Percentiles rank a stretch among this genome's conserved stretches.
Evolutionary conservation across 2,113 vertebrate species (phyloP).

Genomic region (Carettochelys insculpta): DNA sequence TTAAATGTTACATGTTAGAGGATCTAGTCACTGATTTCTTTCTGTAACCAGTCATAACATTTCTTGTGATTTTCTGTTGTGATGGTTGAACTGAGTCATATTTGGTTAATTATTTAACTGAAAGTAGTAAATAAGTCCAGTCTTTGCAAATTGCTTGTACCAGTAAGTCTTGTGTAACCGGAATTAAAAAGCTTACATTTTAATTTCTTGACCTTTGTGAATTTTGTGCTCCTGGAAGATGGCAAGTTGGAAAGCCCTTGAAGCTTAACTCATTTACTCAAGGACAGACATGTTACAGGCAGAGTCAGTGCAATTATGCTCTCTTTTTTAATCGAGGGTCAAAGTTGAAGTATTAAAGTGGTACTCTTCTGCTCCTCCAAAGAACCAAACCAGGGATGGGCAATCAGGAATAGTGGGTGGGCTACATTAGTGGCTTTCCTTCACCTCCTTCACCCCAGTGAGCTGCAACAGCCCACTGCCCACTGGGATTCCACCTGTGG

Average conservation of each 20-base stretch:
- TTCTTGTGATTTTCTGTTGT: not conserved
- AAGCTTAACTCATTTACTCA: not conserved
- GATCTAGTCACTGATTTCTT: not conserved
- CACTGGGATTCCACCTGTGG: too few species aligned
- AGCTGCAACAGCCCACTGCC: too few species aligned
- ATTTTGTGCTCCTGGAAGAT: not conserved
- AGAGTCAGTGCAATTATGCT: not conserved
- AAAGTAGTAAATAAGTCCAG: not conserved
- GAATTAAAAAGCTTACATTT: not conserved
- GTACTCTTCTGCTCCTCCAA: too few species aligned
- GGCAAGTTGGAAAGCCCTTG: not conserved
- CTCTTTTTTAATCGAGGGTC: not conserved
- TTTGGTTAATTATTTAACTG: not conserved
- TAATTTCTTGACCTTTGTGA: not conserved
- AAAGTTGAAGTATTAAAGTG: too few species aligned
- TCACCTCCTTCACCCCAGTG: too few species aligned
- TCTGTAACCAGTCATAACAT: not conserved
- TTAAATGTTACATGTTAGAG: too few species aligned
- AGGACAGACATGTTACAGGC: not conserved
- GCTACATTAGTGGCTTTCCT: too few species aligned
- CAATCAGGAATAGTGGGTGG: too few species aligned
- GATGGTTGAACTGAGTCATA: not conserved
- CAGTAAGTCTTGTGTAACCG: not conserved
- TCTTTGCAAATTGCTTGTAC: rapidly evolving
- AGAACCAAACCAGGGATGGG: not conserved